Conservation (phyloP, 2,888 invertebrate genomes). For the Synanthedon vespiformis region DNA sequence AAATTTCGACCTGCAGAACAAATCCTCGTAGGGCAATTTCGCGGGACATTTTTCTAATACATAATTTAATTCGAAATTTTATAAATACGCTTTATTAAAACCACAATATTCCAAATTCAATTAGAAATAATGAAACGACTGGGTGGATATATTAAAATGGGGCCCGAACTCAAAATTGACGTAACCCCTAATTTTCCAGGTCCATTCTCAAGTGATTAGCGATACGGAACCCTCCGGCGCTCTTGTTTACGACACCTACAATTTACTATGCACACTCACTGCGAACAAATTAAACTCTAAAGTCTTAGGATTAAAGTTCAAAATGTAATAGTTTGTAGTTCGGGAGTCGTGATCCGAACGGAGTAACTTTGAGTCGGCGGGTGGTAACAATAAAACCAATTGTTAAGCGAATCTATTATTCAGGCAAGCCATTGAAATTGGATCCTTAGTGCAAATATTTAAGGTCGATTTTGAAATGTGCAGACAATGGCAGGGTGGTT, state of each 20-base stretch:
- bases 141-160: slow-evolving; percentile 41
- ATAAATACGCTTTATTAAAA: too few species aligned
- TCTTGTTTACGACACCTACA: slow-evolving; percentile 58
- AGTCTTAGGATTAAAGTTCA: slow-evolving; percentile 5
- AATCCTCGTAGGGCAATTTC: too few species aligned
- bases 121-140: slow-evolving; percentile 5
- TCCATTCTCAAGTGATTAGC: slow-evolving; percentile 41
- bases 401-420: slow-evolving; percentile 43
- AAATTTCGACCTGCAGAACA: too few species aligned
- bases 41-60: too few species aligned
- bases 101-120: background rate
- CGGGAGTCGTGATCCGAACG: slow-evolving; percentile 12
- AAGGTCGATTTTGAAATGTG: slow-evolving; percentile 15
- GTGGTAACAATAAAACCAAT: slow-evolving; percentile 65
- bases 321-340: slow-evolving; percentile 4
- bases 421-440: slow-evolving; percentile 16
- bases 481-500: slow-evolving; percentile 15
- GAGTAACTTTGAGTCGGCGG: slow-evolving; percentile 53
- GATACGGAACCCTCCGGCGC: slow-evolving; percentile 25
- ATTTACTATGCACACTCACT: slow-evolving; percentile 18
- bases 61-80: too few species aligned
- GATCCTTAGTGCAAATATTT: slow-evolving; percentile 16
- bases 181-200: slow-evolving; percentile 25
- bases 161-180: slow-evolving; percentile 17
- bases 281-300: slow-evolving; percentile 12